These are phyloP conservation scores for Sciurus vulgaris DNA, from an alignment of 2,797 vertebrate genomes.

Conservation along the genomic window DNA sequence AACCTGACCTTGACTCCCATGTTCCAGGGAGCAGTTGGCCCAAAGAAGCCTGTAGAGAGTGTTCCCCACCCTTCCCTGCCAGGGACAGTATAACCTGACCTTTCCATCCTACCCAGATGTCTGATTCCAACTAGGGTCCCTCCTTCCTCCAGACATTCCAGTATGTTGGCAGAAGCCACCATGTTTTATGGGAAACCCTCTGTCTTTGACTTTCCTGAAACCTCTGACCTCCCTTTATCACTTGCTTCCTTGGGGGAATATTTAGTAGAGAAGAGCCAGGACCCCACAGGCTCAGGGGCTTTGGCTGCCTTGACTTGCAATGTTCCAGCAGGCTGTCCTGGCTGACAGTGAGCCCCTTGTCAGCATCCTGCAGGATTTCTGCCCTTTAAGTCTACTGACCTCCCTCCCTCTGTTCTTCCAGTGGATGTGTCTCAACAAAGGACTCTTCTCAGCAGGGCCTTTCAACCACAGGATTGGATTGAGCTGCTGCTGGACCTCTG, in stretches of 20 bases:
- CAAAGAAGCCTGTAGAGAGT: not conserved
- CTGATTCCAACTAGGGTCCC: not conserved
- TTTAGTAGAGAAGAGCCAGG: not conserved
- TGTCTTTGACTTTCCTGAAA: not conserved
- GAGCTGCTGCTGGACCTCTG: not conserved
- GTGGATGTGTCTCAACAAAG: not conserved
- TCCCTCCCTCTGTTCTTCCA: not conserved
- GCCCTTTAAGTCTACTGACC: not conserved
- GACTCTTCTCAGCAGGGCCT: not conserved
- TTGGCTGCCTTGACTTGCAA: not conserved
- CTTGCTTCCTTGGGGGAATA: not conserved
- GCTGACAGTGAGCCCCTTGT: not conserved
- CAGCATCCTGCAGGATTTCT: not conserved
- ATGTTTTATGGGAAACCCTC: not conserved
- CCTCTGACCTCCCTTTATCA: not conserved
- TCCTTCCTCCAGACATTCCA: constrained; percentile 7
- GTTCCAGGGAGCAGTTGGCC: not conserved
- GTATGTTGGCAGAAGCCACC: constrained; percentile 15
- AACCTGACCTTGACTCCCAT: not conserved
- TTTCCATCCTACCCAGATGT: not conserved
- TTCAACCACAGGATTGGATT: not conserved
- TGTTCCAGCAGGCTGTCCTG: not conserved
- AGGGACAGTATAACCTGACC: not conserved
- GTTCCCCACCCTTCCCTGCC: not conserved
- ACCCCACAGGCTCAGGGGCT: not conserved